Conservation (phyloP, 2,797 vertebrate species). For the Pipistrellus nathusii region DNA sequence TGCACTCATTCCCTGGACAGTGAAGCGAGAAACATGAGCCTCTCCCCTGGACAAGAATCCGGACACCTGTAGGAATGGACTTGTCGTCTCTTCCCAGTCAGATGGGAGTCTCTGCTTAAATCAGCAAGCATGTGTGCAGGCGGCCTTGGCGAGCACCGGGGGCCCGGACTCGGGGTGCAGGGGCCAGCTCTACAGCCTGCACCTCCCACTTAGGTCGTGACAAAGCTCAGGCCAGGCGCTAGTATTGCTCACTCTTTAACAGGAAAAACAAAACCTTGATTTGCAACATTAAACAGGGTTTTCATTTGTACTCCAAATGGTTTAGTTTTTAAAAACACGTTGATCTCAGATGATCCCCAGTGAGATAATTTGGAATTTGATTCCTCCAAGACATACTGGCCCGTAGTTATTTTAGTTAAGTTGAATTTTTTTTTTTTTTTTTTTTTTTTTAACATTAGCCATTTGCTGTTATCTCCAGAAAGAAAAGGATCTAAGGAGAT, state of each 20-base stretch:
- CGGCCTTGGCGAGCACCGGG: constrained; percentile 1
- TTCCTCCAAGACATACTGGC: constrained; percentile 49
- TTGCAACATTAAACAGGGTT: constrained; percentile 35
- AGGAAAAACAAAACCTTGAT: constrained; percentile 62
- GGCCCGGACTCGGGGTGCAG: neutral
- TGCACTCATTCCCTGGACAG: constrained; percentile 71
- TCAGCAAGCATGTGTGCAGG: constrained; percentile 66
- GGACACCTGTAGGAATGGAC: constrained; percentile 62
- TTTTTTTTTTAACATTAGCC: constrained; percentile 82
- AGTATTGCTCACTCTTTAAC: neutral
- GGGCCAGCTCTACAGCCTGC: neutral
- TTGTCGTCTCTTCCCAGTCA: constrained; percentile 70
- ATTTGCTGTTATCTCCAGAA: constrained; percentile 80
- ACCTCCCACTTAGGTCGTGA: neutral
- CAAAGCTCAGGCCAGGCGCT: constrained; percentile 4
- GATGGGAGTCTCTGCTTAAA: constrained; percentile 44
- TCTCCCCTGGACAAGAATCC: constrained; percentile 75
- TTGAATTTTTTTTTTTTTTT: constrained; percentile 76
- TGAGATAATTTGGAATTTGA: constrained; percentile 1
- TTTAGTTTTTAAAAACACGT: constrained; percentile 62
- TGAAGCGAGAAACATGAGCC: constrained; percentile 80
- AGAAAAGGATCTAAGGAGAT: constrained; percentile 73
- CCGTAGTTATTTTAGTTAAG: constrained; percentile 70
- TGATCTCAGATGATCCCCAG: neutral
- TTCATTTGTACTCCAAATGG: constrained; percentile 48